A percentile compares a stretch with the other conserved stretches of the same genome.
phyloP scores from a whole-genome alignment of 2,888 invertebrate species.

The Caenorhabditis becei region DNA sequence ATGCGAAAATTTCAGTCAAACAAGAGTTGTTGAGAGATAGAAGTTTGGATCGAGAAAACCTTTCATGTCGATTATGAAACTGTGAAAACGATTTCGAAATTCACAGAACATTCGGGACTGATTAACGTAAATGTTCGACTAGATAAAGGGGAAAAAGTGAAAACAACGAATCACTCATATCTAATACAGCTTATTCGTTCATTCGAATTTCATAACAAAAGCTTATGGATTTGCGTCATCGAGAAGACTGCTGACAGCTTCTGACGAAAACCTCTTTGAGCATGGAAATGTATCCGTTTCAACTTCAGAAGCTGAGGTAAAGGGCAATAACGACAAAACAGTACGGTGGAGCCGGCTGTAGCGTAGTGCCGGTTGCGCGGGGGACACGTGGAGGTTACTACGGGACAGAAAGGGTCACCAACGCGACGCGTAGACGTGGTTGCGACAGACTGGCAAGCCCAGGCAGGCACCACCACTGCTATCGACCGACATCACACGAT shows the following conservation, averaged over 20 bases:
- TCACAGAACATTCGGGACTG: background rate
- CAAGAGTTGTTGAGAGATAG: too few species aligned
- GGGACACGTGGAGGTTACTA: constrained; percentile 36
- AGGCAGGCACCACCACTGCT: constrained; percentile 40
- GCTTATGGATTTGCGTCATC: constrained; percentile 29
- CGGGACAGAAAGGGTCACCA: constrained; percentile 11
- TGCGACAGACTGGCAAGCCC: constrained; percentile 34
- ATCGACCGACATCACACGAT: constrained; percentile 57
- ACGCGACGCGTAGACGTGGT: constrained; percentile 19
- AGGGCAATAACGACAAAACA: too few species aligned
- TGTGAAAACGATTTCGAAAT: background rate
- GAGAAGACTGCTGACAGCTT: constrained; percentile 23
- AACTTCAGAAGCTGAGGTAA: too few species aligned
- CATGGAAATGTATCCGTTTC: too few species aligned
- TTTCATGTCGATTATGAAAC: too few species aligned
- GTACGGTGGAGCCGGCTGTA: too few species aligned
- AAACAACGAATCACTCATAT: background rate
- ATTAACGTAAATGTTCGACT: background rate
- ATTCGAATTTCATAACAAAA: constrained; percentile 31
- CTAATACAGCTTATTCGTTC: constrained; percentile 29
- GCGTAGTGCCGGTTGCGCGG: background rate
- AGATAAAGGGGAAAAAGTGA: background rate
- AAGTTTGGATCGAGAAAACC: too few species aligned
- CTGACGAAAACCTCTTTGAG: background rate
- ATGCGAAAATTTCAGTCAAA: background rate